Conservation (phyloP, 2,113 vertebrate species). For the Osmerus mordax region DNA sequence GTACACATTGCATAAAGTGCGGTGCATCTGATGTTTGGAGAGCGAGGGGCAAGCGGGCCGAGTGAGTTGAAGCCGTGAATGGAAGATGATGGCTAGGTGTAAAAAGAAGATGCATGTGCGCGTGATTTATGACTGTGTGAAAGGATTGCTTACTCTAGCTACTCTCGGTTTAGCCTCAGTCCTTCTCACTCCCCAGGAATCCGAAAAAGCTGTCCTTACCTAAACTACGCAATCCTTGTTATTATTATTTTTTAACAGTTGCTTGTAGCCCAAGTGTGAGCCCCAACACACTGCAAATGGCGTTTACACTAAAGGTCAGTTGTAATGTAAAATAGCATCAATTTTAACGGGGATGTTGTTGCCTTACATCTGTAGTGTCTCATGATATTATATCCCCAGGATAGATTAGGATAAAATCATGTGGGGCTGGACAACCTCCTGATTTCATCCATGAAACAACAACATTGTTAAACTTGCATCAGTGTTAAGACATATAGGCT, state of each 20-base stretch:
- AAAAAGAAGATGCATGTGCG: conserved; percentile 71
- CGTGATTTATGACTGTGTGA: conserved; percentile 84
- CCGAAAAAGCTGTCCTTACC: conserved; percentile 23
- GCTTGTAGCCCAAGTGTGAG: conserved; percentile 12
- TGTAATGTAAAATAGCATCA: no score
- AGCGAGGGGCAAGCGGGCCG: conserved; percentile 42
- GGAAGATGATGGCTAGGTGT: conserved; percentile 67
- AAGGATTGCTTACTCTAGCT: conserved; percentile 79
- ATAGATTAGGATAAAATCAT: no score
- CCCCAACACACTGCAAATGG: conserved; percentile 9
- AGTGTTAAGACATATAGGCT: no score
- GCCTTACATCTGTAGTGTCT: no score
- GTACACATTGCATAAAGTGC: conserved; percentile 31
- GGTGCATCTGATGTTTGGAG: conserved; percentile 32
- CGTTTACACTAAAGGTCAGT: not conserved
- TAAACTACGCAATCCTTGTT: conserved; percentile 7
- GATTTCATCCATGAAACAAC: no score
- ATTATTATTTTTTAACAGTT: conserved; percentile 26
- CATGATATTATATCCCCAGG: no score
- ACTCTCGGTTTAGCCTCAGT: conserved; percentile 48
- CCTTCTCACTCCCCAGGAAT: conserved; percentile 21
- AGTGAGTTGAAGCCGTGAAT: conserved; percentile 73
- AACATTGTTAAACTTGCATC: no score
- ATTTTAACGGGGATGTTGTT: no score
- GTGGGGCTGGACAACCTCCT: no score